Evolutionary conservation across 2,888 invertebrate species (phyloP).

Genomic region (Rotaria macrura): DNA sequence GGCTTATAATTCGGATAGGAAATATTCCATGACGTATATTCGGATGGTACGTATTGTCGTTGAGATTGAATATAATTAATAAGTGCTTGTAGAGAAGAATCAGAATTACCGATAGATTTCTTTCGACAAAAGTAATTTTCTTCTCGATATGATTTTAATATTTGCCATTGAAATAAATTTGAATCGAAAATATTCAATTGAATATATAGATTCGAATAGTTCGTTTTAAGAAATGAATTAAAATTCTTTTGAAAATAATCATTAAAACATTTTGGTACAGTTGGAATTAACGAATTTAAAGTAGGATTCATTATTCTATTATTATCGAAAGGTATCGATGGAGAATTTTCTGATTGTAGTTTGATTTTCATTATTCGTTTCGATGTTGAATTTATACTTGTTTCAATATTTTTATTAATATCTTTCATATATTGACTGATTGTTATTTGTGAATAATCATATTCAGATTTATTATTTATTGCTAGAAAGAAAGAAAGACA

Average conservation of each 20-base stretch:
- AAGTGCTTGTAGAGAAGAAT: background rate
- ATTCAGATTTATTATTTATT: background rate
- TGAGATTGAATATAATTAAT: background rate
- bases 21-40: background rate
- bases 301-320: too few relatives aligned
- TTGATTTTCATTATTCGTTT: too few relatives aligned
- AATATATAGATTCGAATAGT: background rate
- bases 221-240: background rate
- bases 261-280: background rate
- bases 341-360: background rate
- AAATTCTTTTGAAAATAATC: background rate
- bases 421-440: background rate
- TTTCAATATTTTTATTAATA: background rate
- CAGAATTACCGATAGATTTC: background rate
- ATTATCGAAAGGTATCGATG: background rate
- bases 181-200: background rate
- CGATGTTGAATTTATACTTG: background rate
- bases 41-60: background rate
- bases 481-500: background rate
- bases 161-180: background rate
- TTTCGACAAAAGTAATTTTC: background rate
- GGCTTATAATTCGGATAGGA: background rate
- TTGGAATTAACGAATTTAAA: background rate
- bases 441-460: background rate
- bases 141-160: background rate